These are phyloP conservation scores for Peromyscus californicus DNA, from an alignment of 2,113 vertebrate species.

Conservation along the genomic window DNA sequence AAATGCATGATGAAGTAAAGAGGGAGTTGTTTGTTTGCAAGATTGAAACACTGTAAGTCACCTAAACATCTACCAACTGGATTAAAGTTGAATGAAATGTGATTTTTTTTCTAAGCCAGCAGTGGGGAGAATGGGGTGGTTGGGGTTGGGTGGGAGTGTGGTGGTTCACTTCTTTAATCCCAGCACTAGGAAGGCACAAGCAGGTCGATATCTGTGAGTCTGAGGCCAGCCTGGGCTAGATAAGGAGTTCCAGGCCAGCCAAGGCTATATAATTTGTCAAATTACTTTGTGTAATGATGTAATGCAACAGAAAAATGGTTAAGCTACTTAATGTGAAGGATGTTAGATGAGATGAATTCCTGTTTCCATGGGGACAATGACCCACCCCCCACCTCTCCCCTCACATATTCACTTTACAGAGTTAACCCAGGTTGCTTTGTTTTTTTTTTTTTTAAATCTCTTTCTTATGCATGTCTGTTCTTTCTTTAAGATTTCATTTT, in stretches of 20 bases:
- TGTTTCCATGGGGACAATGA: not conserved
- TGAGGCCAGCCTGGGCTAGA: not conserved
- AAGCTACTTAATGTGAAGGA: constrained; percentile 20
- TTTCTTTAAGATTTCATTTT: not conserved
- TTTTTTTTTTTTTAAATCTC: not conserved
- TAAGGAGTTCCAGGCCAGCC: not conserved
- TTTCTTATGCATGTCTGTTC: not conserved
- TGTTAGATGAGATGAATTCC: not conserved
- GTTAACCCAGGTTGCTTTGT: not conserved
- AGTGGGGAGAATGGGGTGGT: not conserved
- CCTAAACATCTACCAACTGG: not conserved
- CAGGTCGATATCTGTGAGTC: not conserved
- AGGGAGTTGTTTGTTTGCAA: not conserved
- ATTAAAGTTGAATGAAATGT: constrained; percentile 21
- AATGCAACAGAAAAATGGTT: constrained; percentile 15
- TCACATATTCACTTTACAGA: not conserved
- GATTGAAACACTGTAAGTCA: not conserved
- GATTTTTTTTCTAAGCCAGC: not conserved
- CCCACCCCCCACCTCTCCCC: not conserved
- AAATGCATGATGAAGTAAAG: constrained; percentile 13
- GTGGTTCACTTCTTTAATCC: not conserved
- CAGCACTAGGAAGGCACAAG: not conserved
- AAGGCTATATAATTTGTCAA: not conserved
- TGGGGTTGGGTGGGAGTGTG: too few species aligned
- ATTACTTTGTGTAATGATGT: not conserved